phyloP scores from a whole-genome alignment of 2,113 vertebrate species.

The Monopterus albus region DNA sequence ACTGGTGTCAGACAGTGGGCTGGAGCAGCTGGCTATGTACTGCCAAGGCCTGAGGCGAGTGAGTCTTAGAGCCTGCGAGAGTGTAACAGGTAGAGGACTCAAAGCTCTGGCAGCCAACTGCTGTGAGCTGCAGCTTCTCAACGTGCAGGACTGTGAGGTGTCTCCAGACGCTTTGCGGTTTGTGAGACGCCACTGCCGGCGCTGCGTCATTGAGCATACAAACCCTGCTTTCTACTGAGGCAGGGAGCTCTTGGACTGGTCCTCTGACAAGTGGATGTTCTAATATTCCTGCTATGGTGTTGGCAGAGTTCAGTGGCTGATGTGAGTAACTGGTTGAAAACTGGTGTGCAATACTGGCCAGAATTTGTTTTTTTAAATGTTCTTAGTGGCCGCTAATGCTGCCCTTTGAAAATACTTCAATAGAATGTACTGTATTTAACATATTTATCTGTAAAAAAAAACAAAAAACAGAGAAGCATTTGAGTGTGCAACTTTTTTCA shows the following conservation, averaged over 20 bases:
- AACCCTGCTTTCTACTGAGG: conserved; percentile 97
- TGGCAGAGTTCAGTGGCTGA: conserved; percentile 35
- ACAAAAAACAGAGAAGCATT: conserved; percentile 60
- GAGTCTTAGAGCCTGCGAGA: conserved; percentile 94
- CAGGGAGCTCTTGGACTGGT: neutral
- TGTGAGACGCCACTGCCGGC: conserved; percentile 93
- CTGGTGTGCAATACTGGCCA: conserved; percentile 71
- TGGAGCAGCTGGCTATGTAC: conserved; percentile 92
- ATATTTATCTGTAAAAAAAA: conserved; percentile 76
- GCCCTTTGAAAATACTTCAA: conserved; percentile 57
- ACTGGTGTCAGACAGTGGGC: conserved; percentile 92
- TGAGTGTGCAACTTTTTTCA: conserved; percentile 28
- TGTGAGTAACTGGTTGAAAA: conserved; percentile 49
- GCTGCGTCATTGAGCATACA: conserved; percentile 97
- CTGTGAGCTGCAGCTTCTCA: conserved; percentile 95
- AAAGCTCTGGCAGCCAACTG: conserved; percentile 94
- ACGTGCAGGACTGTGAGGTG: conserved; percentile 97
- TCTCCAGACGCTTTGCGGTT: conserved; percentile 93
- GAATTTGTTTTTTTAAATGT: conserved; percentile 38
- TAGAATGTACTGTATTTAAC: conserved; percentile 81
- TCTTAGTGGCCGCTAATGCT: conserved; percentile 48
- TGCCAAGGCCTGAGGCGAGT: conserved; percentile 94
- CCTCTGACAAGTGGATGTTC: conserved; percentile 72
- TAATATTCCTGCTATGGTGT: conserved; percentile 61
- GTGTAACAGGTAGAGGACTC: conserved; percentile 91